phyloP scores from a whole-genome alignment of 2,113 vertebrate species.

The Zosterops hypoxanthus region DNA sequence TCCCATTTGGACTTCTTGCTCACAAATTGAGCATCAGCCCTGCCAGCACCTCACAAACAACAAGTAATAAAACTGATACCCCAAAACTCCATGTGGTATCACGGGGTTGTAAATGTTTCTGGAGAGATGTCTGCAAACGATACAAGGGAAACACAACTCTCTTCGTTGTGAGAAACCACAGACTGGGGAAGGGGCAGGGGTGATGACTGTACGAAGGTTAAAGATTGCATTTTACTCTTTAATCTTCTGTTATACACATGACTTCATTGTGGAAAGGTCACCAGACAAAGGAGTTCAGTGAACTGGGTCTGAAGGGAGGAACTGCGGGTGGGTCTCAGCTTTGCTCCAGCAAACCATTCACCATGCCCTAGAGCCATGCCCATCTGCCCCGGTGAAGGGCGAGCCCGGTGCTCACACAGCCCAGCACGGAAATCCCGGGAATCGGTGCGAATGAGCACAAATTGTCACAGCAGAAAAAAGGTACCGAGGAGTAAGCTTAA shows the following conservation, averaged over 20 bases:
- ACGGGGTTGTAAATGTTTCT: not conserved
- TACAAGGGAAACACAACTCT: not conserved
- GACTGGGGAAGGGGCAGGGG: not conserved
- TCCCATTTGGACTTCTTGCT: not conserved
- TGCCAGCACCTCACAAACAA: not conserved
- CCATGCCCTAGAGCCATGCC: too few species aligned
- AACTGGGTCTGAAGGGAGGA: not conserved
- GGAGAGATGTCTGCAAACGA: fast-evolving
- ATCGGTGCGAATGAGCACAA: fast-evolving
- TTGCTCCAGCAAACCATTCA: not conserved
- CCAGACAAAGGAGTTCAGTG: slow-evolving; percentile 11
- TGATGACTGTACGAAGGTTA: not conserved
- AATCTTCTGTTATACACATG: slow-evolving; percentile 34
- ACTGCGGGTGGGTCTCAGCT: not conserved
- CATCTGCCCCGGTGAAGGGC: fast-evolving
- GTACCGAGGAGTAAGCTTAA: fast-evolving
- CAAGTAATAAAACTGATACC: fast-evolving
- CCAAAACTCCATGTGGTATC: not conserved
- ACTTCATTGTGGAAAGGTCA: slow-evolving; percentile 22
- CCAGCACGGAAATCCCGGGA: fast-evolving
- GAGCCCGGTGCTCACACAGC: fast-evolving
- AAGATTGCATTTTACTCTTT: not conserved
- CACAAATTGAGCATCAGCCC: not conserved
- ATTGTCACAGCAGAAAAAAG: not conserved
- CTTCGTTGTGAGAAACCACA: not conserved